Conservation (phyloP, 2,888 invertebrate genomes). For the Rhagonycha fulva region DNA sequence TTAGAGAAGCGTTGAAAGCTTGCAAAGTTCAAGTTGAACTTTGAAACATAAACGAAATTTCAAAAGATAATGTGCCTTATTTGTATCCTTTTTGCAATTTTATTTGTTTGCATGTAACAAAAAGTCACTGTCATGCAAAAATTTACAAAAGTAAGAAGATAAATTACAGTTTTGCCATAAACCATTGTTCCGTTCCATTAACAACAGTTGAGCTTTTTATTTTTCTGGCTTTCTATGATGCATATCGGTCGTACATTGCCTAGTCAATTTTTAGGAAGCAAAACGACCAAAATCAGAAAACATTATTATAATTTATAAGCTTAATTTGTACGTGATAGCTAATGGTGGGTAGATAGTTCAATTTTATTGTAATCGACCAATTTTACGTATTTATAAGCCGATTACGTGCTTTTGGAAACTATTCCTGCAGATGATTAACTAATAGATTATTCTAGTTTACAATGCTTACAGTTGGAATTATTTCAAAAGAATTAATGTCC, state of each 20-base stretch:
- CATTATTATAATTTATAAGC: not conserved
- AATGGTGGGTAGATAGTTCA: not conserved
- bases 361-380: not conserved
- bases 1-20: not conserved
- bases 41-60: not conserved
- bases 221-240: not conserved
- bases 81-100: not conserved
- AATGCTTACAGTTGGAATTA: not conserved
- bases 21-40: not conserved
- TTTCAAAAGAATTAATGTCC: not conserved
- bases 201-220: not conserved
- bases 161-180: not conserved
- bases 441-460: not conserved
- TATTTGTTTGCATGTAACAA: not conserved
- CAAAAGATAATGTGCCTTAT: not conserved
- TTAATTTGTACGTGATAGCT: not conserved
- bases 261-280: not conserved
- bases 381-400: not conserved
- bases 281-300: not conserved
- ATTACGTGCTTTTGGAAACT: not conserved
- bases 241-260: not conserved
- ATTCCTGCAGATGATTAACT: not conserved
- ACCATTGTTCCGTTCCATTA: not conserved
- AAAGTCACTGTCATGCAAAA: not conserved
- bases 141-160: not conserved